Base-by-base conservation (phyloP, 2,797 vertebrate genomes). In the Cercopithecus neglectus region DNA sequence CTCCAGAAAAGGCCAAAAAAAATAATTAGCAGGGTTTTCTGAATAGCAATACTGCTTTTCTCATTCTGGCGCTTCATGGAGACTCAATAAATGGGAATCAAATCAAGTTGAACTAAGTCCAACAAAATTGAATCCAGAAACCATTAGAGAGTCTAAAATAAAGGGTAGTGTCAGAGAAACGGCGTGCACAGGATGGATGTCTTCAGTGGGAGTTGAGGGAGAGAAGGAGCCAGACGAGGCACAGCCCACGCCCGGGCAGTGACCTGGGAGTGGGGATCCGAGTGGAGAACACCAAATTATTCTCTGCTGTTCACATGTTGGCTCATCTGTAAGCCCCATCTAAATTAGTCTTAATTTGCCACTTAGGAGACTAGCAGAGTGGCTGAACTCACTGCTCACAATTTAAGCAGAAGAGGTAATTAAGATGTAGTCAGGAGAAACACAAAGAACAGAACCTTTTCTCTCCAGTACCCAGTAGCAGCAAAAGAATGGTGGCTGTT, bases 261-360 rank as follows among this genome's bases (percentile, higher is more conserved):
- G 94, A 80, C 75, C 93, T 76, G 13, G 21, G 89, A 96, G n/a
- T 81, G 50, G 13, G 91, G 91, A 93, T 90, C 95, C 26, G 79
- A 24, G 82, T 36, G 79, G 91, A 95, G 76, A 94, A 82, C 82
- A 59, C 64, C 78, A 76, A 55, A 94, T 93, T 85, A 57, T 39
- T 97, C 97, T 97, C 2, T 0, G 0, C 93, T 19, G 21, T 30
- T 92, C 64, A 16, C 57, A 84, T 88, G 5, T 50, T 41, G 95
- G 83, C 92, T 97, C 87, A 95, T 97, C 89, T 95, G 95, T 74
- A 98, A 96, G 91, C 95, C 93, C 94, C 80, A 48, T 96, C 96
- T 97, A 97, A 97, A 95, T 97, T 97, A 97, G 96, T 89, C 96
- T 85, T 98, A 97, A 98, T 98, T 98, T 98, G 96, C 97, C 96